phyloP scores from a whole-genome alignment of 2,113 vertebrate species.

The Theristicus caerulescens region DNA sequence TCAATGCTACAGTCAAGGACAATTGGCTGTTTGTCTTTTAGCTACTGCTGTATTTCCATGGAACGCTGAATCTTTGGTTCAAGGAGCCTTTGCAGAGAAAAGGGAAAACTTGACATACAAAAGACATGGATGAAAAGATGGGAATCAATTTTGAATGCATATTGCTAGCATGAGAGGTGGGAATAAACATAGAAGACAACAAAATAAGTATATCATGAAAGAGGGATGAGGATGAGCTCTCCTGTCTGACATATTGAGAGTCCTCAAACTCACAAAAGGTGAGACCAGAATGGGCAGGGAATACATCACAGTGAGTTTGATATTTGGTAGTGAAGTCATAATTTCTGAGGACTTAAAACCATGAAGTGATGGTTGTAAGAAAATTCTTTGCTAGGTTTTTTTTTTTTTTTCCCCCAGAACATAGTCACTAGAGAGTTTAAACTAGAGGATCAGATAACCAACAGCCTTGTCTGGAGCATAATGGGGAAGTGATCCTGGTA shows the following conservation, averaged over 20 bases:
- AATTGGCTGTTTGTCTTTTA: neutral
- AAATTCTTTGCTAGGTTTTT: neutral
- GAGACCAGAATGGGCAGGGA: neutral
- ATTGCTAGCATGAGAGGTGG: neutral
- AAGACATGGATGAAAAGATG: neutral
- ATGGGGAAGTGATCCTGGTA: fast-evolving
- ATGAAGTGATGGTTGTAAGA: neutral
- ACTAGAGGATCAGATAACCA: neutral
- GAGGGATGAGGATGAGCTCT: neutral
- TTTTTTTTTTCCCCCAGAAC: neutral
- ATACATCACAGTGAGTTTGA: neutral
- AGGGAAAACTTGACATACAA: neutral
- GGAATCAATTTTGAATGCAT: neutral
- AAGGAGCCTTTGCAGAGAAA: neutral
- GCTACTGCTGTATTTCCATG: neutral
- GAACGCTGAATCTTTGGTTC: neutral
- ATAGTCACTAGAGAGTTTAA: neutral
- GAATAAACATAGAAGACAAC: neutral
- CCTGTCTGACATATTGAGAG: neutral
- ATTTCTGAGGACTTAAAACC: neutral
- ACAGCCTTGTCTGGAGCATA: neutral
- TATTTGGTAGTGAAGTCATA: neutral
- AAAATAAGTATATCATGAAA: neutral
- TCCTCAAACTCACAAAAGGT: neutral
- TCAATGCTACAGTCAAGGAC: neutral